A percentile compares a stretch with the other conserved stretches of the same genome.
phyloP scores from a whole-genome alignment of 2,888 invertebrate genomes.

The Aphodius granarius region DNA sequence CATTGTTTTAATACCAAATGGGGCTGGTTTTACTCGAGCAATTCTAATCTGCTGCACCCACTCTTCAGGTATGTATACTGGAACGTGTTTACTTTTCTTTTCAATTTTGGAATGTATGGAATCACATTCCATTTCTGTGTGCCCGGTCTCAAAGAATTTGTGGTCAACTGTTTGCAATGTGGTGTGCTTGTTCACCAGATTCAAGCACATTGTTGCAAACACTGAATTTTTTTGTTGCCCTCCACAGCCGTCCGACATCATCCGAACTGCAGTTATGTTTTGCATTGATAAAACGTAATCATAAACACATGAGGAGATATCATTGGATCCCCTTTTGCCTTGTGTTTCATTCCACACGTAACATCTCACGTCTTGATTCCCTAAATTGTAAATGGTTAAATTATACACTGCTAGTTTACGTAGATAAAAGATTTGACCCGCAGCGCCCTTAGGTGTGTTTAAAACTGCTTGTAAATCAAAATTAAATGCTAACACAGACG shows the following conservation, averaged over 20 bases:
- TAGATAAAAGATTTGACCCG: conserved; percentile 40
- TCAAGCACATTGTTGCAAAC: conserved; percentile 31
- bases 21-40: conserved; percentile 29
- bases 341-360: conserved; percentile 42
- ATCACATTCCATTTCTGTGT: conserved; percentile 36
- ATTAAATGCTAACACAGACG: conserved; percentile 36
- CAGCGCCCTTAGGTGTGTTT: conserved; percentile 37
- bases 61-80: conserved; percentile 39
- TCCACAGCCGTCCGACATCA: conserved; percentile 34
- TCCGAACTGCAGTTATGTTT: conserved; percentile 22
- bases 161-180: background rate
- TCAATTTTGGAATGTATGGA: conserved; percentile 40
- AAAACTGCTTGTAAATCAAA: conserved; percentile 43
- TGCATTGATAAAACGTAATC: conserved; percentile 28
- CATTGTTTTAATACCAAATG: conserved; percentile 28
- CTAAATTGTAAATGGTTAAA: conserved; percentile 43
- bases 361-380: conserved; percentile 40
- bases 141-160: conserved; percentile 19
- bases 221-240: conserved; percentile 36
- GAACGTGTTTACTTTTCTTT: conserved; percentile 37
- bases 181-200: conserved; percentile 8
- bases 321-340: conserved; percentile 41
- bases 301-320: conserved; percentile 39
- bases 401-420: conserved; percentile 42
- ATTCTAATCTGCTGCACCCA: conserved; percentile 33